Percentiles rank a stretch among this genome's conserved stretches.
Evolutionary conservation across 2,797 vertebrate species (phyloP).

Genomic region (Lithobates sylvaticus): DNA sequence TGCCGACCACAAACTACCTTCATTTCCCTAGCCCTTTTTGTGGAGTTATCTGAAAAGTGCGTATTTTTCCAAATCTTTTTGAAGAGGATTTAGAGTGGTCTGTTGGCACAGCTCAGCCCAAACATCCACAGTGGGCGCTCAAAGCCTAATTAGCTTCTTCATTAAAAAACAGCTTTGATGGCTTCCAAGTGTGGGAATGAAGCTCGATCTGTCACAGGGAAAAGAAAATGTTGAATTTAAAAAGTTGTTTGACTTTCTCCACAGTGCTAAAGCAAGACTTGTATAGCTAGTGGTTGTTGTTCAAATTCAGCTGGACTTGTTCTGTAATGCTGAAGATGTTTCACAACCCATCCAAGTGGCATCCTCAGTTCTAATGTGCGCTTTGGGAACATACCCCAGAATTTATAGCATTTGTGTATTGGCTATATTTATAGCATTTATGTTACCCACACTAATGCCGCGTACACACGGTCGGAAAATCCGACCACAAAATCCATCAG

Average conservation of each 20-base stretch:
- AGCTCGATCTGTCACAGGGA: background rate
- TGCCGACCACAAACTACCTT: slow-evolving; percentile 18
- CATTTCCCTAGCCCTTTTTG: background rate
- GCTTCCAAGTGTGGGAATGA: slow-evolving; percentile 19
- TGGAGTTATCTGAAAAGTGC: background rate
- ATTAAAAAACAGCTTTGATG: slow-evolving; percentile 31
- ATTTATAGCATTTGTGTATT: too few relatives aligned
- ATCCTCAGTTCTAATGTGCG: too few relatives aligned
- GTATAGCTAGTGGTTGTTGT: too few relatives aligned
- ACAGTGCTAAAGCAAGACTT: too few relatives aligned
- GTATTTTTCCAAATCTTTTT: slow-evolving; percentile 28
- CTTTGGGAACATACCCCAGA: too few relatives aligned
- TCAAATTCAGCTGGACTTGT: background rate
- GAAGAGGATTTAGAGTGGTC: slow-evolving; percentile 39
- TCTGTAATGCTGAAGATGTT: background rate
- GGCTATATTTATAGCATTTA: too few relatives aligned
- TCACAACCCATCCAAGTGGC: too few relatives aligned
- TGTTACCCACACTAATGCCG: too few relatives aligned
- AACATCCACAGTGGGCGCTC: slow-evolving; percentile 33
- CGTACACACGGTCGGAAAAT: too few relatives aligned
- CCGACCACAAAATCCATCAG: too few relatives aligned
- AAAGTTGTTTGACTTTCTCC: background rate
- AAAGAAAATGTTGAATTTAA: slow-evolving; percentile 1
- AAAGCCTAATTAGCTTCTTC: slow-evolving; percentile 44
- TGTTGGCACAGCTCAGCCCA: slow-evolving; percentile 1